Evolutionary conservation across 2,888 invertebrate genomes (phyloP).

Genomic region (Aphodius granarius): DNA sequence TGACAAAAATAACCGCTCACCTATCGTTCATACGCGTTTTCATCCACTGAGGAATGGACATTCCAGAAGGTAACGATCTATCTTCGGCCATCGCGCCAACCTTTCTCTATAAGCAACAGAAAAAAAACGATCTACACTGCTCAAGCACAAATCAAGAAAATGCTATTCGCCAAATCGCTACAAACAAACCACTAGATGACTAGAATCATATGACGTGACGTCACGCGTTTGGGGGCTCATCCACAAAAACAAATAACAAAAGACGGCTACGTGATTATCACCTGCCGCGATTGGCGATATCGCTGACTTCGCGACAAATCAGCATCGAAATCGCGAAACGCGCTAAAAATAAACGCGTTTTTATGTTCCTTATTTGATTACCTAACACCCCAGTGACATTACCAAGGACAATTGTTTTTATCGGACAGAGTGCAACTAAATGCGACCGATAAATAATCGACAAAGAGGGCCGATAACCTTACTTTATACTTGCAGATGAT

Average conservation of each 20-base stretch:
- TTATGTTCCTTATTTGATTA: background rate
- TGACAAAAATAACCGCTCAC: conserved; percentile 49
- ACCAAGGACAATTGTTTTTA: background rate
- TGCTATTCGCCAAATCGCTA: background rate
- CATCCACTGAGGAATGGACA: conserved; percentile 75
- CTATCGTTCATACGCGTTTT: conserved; percentile 59
- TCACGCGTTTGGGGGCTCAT: background rate
- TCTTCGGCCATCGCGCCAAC: conserved; percentile 52
- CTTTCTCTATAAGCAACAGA: no score
- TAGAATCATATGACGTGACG: background rate
- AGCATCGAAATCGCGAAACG: no score
- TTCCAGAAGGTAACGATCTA: conserved; percentile 63
- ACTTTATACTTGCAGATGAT: no score
- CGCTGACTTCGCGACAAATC: no score
- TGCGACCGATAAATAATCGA: background rate
- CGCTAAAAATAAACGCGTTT: background rate
- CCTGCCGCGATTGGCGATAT: background rate
- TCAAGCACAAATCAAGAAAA: background rate
- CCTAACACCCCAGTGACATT: background rate
- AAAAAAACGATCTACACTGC: background rate
- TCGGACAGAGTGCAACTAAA: background rate
- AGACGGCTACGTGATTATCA: background rate
- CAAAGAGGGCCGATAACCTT: background rate
- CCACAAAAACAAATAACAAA: background rate
- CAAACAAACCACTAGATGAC: background rate